Conservation (phyloP, 2,888 invertebrate genomes). For the Onthophagus sagittarius region DNA sequence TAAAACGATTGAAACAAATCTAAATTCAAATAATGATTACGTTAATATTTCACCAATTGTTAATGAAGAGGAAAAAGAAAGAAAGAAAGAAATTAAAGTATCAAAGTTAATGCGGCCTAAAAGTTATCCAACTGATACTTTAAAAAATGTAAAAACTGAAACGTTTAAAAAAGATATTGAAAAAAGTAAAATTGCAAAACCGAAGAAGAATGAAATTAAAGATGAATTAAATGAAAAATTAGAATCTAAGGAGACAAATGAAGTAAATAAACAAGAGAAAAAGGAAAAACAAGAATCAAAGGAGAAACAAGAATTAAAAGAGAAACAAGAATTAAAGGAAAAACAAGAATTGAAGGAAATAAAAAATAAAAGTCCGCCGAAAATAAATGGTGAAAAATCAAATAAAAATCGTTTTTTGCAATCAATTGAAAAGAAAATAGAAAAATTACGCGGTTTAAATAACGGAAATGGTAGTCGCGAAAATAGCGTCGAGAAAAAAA, state of each 20-base stretch:
- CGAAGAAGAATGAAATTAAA: background rate
- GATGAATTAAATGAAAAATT: background rate
- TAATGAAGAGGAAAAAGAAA: slow-evolving; percentile 24
- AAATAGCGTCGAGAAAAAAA: slow-evolving; percentile 35
- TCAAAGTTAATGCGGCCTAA: slow-evolving; percentile 56
- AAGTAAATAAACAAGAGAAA: too few relatives aligned
- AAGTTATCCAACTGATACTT: slow-evolving; percentile 54
- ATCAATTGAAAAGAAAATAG: slow-evolving; percentile 72
- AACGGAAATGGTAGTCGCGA: slow-evolving; percentile 50
- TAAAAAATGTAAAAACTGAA: slow-evolving; percentile 15
- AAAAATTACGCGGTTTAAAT: slow-evolving; percentile 56
- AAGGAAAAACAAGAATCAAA: background rate
- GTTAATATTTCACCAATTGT: slow-evolving; percentile 32
- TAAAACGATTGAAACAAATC: slow-evolving; percentile 34
- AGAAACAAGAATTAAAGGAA: slow-evolving; percentile 33
- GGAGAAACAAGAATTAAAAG: background rate
- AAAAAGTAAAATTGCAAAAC: slow-evolving; percentile 48
- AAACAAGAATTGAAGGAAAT: slow-evolving; percentile 32
- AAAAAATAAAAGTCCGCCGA: slow-evolving; percentile 20
- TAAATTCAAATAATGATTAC: slow-evolving; percentile 34
- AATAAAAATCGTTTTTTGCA: slow-evolving; percentile 59
- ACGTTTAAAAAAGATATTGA: background rate
- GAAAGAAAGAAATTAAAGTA: slow-evolving; percentile 40
- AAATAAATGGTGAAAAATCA: slow-evolving; percentile 14
- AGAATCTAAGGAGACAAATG: background rate